A percentile compares a stretch with the other conserved stretches of the same genome.
Evolutionary conservation across 1,140 invertebrate genomes (phyloP).

Genomic region (Pachypsylla venusta): DNA sequence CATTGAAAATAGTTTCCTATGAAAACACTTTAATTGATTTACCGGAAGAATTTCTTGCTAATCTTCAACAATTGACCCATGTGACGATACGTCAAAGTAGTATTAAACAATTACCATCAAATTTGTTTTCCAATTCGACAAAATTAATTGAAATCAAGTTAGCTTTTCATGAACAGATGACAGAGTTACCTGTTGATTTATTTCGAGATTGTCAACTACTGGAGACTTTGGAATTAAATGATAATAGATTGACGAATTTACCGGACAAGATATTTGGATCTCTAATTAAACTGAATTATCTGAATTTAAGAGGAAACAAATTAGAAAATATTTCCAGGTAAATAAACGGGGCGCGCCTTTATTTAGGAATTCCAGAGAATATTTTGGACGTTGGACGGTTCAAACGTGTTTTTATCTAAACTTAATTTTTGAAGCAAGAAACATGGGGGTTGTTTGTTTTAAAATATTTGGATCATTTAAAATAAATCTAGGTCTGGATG

Average conservation of each 20-base stretch:
- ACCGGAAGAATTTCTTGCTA: background rate
- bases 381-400: too few relatives aligned
- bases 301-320: background rate
- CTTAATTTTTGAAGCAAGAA: background rate
- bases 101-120: background rate
- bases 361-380: too few relatives aligned
- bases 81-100: background rate
- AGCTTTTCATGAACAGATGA: background rate
- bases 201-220: background rate
- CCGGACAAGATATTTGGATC: background rate
- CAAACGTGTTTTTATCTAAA: background rate
- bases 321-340: background rate
- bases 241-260: background rate
- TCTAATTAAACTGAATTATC: background rate
- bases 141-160: background rate
- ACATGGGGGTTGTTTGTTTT: background rate
- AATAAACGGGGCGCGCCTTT: too few relatives aligned
- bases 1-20: background rate
- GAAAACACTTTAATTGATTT: background rate
- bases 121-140: background rate
- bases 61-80: background rate
- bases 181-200: background rate
- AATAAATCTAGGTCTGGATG: background rate
- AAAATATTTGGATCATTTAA: background rate
- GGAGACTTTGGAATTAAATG: background rate